phyloP scores from a whole-genome alignment of 30 jellyfish, hydroid and myxozoan genomes.

The Hydractinia echinata region DNA sequence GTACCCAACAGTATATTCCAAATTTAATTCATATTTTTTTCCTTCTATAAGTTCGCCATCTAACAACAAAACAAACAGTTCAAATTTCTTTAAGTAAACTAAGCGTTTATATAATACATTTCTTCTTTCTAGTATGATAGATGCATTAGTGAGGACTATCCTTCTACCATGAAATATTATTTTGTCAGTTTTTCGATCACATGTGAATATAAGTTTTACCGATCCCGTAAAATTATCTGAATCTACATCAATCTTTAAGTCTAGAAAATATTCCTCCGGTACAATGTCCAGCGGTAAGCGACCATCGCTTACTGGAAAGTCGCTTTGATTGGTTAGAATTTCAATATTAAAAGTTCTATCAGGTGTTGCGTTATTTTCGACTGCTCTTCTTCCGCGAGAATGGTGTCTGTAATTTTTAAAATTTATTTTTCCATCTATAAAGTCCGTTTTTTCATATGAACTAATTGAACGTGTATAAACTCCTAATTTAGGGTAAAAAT shows the following conservation, averaged over 20 bases:
- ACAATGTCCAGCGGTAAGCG: slow-evolving; percentile 64
- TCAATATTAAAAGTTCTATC: background rate
- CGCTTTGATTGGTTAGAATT: slow-evolving; percentile 19
- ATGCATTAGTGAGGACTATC: slow-evolving; percentile 31
- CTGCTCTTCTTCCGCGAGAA: slow-evolving; percentile 12
- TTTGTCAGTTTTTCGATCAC: slow-evolving; percentile 46
- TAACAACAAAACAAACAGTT: slow-evolving; percentile 58
- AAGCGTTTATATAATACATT: slow-evolving; percentile 31
- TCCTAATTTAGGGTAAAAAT: slow-evolving; percentile 57
- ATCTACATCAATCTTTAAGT: slow-evolving; percentile 50
- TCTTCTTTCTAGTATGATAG: slow-evolving; percentile 26
- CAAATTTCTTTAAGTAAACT: slow-evolving; percentile 41
- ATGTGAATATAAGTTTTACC: slow-evolving; percentile 43
- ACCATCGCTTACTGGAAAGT: slow-evolving; percentile 61
- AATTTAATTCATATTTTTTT: slow-evolving; percentile 38
- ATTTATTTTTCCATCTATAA: slow-evolving; percentile 5
- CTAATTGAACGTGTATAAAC: slow-evolving; percentile 5
- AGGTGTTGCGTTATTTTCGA: background rate
- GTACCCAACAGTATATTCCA: slow-evolving; percentile 56
- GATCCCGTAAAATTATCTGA: slow-evolving; percentile 64
- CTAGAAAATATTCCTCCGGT: slow-evolving; percentile 66
- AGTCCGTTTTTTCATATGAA: background rate
- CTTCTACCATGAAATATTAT: slow-evolving; percentile 80
- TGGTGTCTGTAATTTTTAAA: background rate
- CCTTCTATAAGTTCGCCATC: slow-evolving; percentile 58